These are phyloP conservation scores for Gryllus bimaculatus DNA, from an alignment of 1,140 invertebrate genomes.

Conservation along the genomic window DNA sequence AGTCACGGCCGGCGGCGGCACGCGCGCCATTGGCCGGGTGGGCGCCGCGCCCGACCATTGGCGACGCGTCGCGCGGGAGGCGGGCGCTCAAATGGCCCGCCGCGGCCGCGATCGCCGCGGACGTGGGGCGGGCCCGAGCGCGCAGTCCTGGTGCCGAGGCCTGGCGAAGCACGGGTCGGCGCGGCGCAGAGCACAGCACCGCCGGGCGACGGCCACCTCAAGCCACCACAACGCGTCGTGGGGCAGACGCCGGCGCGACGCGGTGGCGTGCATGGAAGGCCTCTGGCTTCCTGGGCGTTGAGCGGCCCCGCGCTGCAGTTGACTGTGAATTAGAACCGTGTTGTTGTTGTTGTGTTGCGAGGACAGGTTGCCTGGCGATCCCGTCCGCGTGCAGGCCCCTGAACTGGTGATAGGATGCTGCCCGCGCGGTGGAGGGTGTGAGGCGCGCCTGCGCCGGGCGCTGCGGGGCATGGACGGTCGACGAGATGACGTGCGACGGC, in stretches of 20 bases:
- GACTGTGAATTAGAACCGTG: not conserved
- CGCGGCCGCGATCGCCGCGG: no score
- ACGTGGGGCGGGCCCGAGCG: no score
- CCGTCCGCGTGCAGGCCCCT: not conserved
- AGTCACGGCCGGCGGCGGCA: not conserved
- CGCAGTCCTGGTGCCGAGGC: not conserved
- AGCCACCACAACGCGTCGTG: not conserved
- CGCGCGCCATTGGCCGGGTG: no score
- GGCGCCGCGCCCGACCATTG: no score
- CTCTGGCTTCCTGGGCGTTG: not conserved
- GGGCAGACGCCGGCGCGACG: not conserved
- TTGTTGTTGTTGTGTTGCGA: not conserved
- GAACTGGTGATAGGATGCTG: constrained; percentile 20
- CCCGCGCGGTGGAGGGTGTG: constrained; percentile 17
- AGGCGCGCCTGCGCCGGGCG: constrained; percentile 7
- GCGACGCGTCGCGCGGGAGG: no score
- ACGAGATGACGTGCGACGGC: constrained; percentile 14
- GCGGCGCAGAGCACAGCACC: not conserved
- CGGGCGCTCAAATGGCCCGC: no score
- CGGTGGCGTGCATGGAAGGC: not conserved
- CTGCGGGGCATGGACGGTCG: constrained; percentile 15
- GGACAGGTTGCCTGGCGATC: not conserved
- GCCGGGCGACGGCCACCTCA: not conserved
- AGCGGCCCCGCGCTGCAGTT: not conserved
- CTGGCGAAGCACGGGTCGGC: not conserved